Evolutionary conservation across 2,797 vertebrate genomes (phyloP).

Genomic region (Malacoraja senta): DNA sequence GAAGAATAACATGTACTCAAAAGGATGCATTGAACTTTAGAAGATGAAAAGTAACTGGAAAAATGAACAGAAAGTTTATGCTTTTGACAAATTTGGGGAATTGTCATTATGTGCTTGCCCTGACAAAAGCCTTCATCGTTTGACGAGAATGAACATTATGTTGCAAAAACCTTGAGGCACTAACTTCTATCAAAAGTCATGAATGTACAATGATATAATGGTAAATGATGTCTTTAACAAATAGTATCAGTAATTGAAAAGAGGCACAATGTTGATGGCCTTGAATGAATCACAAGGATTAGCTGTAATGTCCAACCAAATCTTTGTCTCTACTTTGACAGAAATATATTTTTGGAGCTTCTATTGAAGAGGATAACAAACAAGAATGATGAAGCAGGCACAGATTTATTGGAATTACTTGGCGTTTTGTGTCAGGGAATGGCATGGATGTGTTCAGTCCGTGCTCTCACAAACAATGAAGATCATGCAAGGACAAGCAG

Average conservation of each 20-base stretch:
- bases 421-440: background rate
- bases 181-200: background rate
- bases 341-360: background rate
- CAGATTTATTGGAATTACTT: background rate
- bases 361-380: background rate
- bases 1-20: background rate
- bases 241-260: background rate
- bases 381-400: background rate
- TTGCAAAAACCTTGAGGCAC: constrained; percentile 29
- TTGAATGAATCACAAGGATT: background rate
- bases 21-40: background rate
- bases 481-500: background rate
- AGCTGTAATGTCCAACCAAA: background rate
- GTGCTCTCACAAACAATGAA: background rate
- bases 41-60: background rate
- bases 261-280: background rate
- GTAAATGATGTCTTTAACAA: background rate
- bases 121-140: background rate
- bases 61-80: background rate
- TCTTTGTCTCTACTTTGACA: background rate
- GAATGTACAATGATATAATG: background rate
- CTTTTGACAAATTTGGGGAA: background rate
- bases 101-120: background rate
- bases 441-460: background rate
- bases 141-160: background rate